Conservation (phyloP, 2,888 invertebrate species). For the Protophormia terraenovae region DNA sequence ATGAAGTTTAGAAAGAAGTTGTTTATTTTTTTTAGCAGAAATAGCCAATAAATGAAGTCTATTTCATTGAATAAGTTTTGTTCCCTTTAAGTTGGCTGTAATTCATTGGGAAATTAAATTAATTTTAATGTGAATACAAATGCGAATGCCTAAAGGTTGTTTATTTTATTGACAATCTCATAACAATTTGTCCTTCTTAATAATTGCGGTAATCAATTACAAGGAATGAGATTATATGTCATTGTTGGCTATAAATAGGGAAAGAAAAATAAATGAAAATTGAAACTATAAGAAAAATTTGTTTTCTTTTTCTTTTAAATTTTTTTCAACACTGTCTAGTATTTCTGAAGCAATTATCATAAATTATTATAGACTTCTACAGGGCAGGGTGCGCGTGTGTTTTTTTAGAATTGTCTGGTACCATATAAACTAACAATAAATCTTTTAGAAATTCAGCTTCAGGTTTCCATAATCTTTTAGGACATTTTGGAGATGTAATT, state of each 20-base stretch:
- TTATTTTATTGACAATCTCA: constrained; percentile 55
- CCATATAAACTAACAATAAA: too few relatives aligned
- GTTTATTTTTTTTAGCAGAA: background rate
- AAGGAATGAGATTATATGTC: constrained; percentile 37
- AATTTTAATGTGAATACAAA: constrained; percentile 36
- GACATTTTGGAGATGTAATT: too few relatives aligned
- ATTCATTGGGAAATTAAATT: constrained; percentile 41
- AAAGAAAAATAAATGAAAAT: background rate
- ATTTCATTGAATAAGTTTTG: constrained; percentile 27
- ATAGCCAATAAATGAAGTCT: constrained; percentile 50
- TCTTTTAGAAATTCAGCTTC: too few relatives aligned
- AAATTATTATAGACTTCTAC: background rate
- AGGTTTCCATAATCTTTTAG: too few relatives aligned
- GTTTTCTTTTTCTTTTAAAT: background rate
- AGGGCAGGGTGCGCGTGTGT: too few relatives aligned
- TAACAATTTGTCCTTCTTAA: constrained; percentile 66
- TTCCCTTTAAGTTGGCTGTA: background rate
- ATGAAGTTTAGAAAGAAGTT: background rate
- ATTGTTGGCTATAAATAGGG: background rate
- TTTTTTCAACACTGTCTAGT: background rate
- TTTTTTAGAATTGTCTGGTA: too few relatives aligned
- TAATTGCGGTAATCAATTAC: constrained; percentile 66
- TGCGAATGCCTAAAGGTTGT: constrained; percentile 27
- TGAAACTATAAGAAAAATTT: background rate
- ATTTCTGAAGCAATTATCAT: background rate